These are phyloP conservation scores for Pseudonaja textilis DNA, from an alignment of 2,113 vertebrate species.

Conservation along the genomic window DNA sequence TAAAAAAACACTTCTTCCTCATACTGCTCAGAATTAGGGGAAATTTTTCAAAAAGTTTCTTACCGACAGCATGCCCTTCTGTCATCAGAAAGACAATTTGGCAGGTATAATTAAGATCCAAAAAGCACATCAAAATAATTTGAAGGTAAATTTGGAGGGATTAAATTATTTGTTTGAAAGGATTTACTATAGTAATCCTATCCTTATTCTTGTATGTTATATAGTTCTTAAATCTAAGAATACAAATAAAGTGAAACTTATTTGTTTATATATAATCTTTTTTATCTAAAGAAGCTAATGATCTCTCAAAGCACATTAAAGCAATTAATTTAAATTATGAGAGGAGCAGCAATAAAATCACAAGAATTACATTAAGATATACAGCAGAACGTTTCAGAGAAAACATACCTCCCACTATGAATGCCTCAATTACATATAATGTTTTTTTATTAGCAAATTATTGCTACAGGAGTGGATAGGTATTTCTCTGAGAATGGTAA, in stretches of 20 bases:
- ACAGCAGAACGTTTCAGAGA: not conserved
- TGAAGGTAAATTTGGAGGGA: not conserved
- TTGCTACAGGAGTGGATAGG: not conserved
- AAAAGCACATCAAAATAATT: not conserved
- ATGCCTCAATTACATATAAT: not conserved
- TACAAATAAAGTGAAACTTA: not conserved
- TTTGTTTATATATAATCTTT: not conserved
- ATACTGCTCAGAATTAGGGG: not conserved
- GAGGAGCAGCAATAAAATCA: not conserved
- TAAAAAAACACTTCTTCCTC: not conserved
- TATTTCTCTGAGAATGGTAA: not conserved
- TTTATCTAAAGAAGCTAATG: not conserved
- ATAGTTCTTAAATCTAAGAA: not conserved
- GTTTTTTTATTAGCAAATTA: not conserved
- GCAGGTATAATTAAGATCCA: not conserved
- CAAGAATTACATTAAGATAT: not conserved
- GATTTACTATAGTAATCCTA: not conserved
- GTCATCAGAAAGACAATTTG: not conserved
- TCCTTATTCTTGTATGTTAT: not conserved
- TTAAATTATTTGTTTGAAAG: not conserved
- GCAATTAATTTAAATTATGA: not conserved
- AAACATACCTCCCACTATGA: not conserved
- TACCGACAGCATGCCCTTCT: not conserved
- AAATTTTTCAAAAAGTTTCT: not conserved
- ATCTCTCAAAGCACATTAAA: not conserved